Base-by-base conservation (phyloP, 2,113 vertebrate genomes). In the Poeciliopsis turrubarensis region DNA sequence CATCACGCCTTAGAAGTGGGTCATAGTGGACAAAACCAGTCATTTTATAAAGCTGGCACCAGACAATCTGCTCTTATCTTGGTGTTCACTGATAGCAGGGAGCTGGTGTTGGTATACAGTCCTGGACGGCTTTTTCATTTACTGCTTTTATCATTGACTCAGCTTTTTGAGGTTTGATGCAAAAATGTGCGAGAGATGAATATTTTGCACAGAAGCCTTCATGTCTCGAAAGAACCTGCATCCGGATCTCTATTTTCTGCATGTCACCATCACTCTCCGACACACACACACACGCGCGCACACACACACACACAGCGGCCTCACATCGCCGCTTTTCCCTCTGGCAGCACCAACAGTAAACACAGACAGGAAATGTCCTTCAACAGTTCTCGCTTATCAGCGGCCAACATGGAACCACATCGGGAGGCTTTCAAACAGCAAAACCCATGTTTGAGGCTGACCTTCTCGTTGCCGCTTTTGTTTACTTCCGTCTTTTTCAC, bases 41-140 rank as follows among this genome's bases (percentile, higher is more conserved):
- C 31, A 32, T 68, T 37, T 70, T 32, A 32, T 73, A 78, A 70
- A 75, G 27, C 14, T 15, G 82, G 47, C 17, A 22, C 41, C 4
- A 22, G 26, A 86, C 77, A 74, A 80, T 81, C 64, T 77, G 60
- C 61, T 71, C 81, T 89, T 87, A 89, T 87, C 87, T 39, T 22
- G 26, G 27, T 15, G 11, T 68, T 54, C 4, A 10, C 81, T 44
- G 73, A 88, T 83, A 57, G n/a, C 51, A 25, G 22, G 25, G 51
- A n/a, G 51, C 25, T 47, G 19, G 44, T 47, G 44, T 17, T 47
- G 44, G 17, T 17, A 1, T 15, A 17, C 44, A 57, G 22, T 57
- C 22, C 51, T n/a, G 25, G 22, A 7, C 10, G 3, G 1, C 2
- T 17, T 9, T n/a, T 57, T 25, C 51, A 9, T 17, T 54, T 7